Evolutionary conservation across 2,113 vertebrate genomes (phyloP), one percentile per base, ranked within the genome.

Genomic region (Silurus asotus): DNA sequence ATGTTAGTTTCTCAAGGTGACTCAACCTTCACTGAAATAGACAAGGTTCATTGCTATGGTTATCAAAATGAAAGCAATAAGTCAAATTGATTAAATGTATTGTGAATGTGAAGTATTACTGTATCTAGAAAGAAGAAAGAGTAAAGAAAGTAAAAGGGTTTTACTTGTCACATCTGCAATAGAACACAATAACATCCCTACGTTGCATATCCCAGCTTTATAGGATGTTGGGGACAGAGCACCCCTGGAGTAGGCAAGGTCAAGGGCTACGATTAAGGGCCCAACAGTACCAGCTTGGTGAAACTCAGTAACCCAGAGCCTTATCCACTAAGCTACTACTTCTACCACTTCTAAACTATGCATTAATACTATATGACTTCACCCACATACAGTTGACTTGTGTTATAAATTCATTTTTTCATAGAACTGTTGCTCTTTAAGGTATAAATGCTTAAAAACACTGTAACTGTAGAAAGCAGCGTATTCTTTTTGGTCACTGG

Each of bases 401-500:
- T 7, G 15, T 61, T 61, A 74, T 59, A 45, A 37, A 74, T 48
- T 69, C 19, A 53, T 45, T 70, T 53, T 37, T 20, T 70, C 28
- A 45, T 23, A 58, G 19, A 13, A 53, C 14, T 14, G 25, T 83
- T 37, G 10, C 8, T 83, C n/a, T 70, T 83, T 70, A 37, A 15
- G 64, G 45, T 59, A 55, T 20, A 69, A 70, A 83, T 19, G 4
- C 17, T 37, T 19, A 82, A 28, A 78, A 69, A 9, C 19, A 61
- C 49, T 65, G 23, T 51, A 65, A 69, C 14, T 55, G 81, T 1
- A 56, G 9, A 49, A 51, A 74, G 0, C 3, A 59, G 17, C 37
- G 7, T 25, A 25, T 28, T n/a, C n/a, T 14, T 74, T 78, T 62
- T 81, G 81, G 61, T 86, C 80, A 70, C 19, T 81, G 78, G 51